Evolutionary conservation across 2,888 invertebrate genomes (phyloP), one percentile per base, ranked within the genome.

Genomic region (Stegana nigrithorax): DNA sequence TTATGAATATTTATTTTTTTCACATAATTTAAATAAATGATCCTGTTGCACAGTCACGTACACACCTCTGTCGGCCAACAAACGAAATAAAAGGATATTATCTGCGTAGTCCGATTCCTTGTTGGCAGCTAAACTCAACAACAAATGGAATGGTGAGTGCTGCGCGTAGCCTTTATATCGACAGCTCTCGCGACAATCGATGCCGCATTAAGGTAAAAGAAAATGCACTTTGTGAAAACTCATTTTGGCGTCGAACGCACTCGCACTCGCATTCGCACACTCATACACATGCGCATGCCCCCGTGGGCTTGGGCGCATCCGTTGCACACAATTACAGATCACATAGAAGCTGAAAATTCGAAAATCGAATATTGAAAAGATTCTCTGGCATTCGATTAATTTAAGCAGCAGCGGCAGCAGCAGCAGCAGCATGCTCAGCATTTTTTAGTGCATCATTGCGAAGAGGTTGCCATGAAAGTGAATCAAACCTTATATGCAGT

Each of bases 61-160:
- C 75, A 69, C 78, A 79, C 80, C 78, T 69, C 71, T 60, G 69
- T 73, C n/a, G n/a, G 69, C 73, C 70, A 74, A 75, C 74, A 55
- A 55, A 47, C 19, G 21, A 47, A 65, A 60, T 63, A 29, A 56
- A 75, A 68, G 75, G 80, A 77, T 69, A 50, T 65, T 67, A 72
- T 66, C 77, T 73, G 73, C 76, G 74, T 32, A 36, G 72, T 71
- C 69, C 70, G 83, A 77, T 76, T 82, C 82, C 71, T 75, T 80
- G 84, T 73, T 79, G 83, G 78, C 82, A 78, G 72, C 81, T 72
- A 73, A 75, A 82, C 81, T 83, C 81, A 80, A 83, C 82, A 82
- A 81, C 84, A 83, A 83, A 84, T 83, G 82, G 81, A 80, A 81
- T 72, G 73, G 67, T 67, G 73, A 71, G 69, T 66, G 67, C 63